These are phyloP conservation scores for Microcebus ravelobensis DNA, from an alignment of 2,113 vertebrate genomes.

Conservation along the genomic window DNA sequence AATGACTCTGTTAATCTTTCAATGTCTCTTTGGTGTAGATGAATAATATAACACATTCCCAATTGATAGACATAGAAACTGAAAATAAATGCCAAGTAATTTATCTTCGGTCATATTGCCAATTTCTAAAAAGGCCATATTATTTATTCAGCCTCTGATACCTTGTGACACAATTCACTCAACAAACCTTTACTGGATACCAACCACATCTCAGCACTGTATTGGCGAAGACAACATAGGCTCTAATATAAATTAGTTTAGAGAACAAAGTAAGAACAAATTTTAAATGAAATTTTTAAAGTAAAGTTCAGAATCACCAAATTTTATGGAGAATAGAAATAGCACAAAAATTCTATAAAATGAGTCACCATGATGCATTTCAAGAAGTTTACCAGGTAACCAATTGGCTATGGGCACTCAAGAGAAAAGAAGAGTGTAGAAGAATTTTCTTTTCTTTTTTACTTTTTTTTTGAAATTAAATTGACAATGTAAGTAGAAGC, in stretches of 20 bases:
- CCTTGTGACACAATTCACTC: not conserved
- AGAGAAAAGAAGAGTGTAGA: not conserved
- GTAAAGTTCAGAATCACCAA: not conserved
- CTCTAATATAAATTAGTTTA: not conserved
- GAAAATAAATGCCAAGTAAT: conserved; percentile 24
- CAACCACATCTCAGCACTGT: not conserved
- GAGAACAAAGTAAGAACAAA: not conserved
- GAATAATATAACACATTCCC: not conserved
- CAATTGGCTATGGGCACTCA: not conserved
- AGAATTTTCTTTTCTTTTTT: not conserved
- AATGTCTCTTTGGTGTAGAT: conserved; percentile 45
- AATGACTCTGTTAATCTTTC: conserved; percentile 58
- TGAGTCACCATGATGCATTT: not conserved
- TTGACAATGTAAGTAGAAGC: not conserved
- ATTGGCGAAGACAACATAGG: not conserved
- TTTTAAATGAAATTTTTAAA: not conserved
- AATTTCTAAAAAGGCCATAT: not conserved
- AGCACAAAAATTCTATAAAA: not conserved
- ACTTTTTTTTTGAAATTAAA: not conserved
- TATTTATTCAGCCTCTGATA: not conserved
- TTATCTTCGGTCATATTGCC: conserved; percentile 20
- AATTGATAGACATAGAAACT: not conserved
- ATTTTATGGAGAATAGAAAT: not conserved
- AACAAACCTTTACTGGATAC: not conserved
- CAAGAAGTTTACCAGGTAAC: not conserved